Evolutionary conservation across 2,113 vertebrate genomes (phyloP), one percentile per base, ranked within the genome.

Genomic region (Stigmatopora nigra): DNA sequence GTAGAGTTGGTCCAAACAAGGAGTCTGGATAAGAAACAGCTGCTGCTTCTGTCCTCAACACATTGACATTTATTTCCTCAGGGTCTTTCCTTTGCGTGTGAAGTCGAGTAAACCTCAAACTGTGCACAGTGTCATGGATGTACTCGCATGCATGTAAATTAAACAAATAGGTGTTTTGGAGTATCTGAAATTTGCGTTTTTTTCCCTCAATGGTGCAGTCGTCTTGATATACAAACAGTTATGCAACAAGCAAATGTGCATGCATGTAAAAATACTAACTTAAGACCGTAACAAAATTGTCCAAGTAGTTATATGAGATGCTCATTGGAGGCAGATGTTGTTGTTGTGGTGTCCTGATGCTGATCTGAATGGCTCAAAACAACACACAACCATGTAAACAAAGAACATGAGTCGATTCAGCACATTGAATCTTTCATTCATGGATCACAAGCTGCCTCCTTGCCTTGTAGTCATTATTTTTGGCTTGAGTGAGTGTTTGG

Each of bases 11-110:
- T 55, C 52, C 52, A 55, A 20, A 25, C 52, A 55, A 55, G 11
- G 22, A 25, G 20, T 55, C 20, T 53, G 19, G 51, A 53, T 53
- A 19, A 53, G 51, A 22, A 53, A 53, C 51, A 53, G 19, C 19
- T 53, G 51, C 19, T 53, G 51, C 20, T 25, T 55, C 20, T 55
- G 52, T 25, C 52, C 52, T 25, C 20, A 55, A 55, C 22, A 25
- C 20, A 25, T 4, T 11, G 13, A 25, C 25, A 5, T 55, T 55
- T 25, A 5, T 55, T 55, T 25, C 52, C 52, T 55, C 52, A 13
- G 52, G 52, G 20, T 55, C 20, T 55, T 55, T 55, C 52, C 52
- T 55, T 55, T 25, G 20, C 52, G 20, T 55, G 52, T 25, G 52
- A 25, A 55, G 20, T 55, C 4, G 20, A 55, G 12, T 25, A 55